Conservation (phyloP, 2,113 vertebrate genomes). For the Eupsittula cactorum region DNA sequence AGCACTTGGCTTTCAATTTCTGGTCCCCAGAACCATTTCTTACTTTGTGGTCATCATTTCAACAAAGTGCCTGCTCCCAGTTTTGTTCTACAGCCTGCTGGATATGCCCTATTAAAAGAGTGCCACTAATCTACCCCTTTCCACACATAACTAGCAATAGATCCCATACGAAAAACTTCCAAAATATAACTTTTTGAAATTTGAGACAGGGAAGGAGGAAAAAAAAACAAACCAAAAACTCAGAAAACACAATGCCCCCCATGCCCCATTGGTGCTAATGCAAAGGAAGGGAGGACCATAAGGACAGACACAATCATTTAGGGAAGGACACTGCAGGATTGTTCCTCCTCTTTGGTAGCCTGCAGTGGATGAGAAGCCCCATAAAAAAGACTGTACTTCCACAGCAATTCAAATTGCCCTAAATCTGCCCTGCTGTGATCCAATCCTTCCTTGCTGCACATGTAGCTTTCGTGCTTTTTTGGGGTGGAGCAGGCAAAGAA, state of each 20-base stretch:
- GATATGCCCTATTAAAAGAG: background rate
- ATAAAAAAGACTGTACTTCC: background rate
- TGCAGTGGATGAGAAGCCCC: background rate
- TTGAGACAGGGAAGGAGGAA: fast-evolving
- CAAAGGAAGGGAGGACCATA: background rate
- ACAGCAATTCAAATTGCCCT: background rate
- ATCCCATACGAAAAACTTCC: background rate
- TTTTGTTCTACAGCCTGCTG: background rate
- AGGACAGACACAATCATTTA: background rate
- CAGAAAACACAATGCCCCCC: background rate
- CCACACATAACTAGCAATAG: background rate
- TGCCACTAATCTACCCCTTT: background rate
- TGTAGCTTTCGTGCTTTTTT: background rate
- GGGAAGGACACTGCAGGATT: background rate
- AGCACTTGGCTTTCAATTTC: background rate
- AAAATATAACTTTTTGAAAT: background rate
- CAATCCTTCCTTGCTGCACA: background rate
- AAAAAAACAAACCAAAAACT: background rate
- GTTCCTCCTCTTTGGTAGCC: background rate
- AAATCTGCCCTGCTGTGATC: background rate
- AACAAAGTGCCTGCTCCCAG: background rate
- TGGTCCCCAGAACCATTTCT: background rate
- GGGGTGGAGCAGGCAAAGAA: background rate
- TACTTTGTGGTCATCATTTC: background rate
- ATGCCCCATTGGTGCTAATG: background rate